phyloP scores from a whole-genome alignment of 2,113 vertebrate genomes.

The Bombycilla garrulus region DNA sequence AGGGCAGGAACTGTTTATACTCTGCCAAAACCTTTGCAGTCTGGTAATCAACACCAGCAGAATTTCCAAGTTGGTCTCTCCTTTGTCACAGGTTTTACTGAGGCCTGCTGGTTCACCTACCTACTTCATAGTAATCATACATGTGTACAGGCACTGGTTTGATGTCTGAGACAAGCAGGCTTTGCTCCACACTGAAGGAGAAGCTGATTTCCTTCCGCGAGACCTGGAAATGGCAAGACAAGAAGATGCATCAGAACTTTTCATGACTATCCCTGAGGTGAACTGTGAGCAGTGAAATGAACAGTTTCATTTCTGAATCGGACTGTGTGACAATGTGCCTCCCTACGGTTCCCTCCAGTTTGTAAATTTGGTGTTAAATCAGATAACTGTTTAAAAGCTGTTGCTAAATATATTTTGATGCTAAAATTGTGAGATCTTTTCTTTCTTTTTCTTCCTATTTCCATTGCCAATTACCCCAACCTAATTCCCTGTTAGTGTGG shows the following conservation, averaged over 20 bases:
- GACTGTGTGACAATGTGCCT: neutral
- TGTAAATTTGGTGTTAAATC: neutral
- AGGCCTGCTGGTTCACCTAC: conserved; percentile 46
- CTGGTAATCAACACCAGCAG: neutral
- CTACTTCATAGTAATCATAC: conserved; percentile 84
- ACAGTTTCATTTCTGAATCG: neutral
- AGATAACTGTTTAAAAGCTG: neutral
- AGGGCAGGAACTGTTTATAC: neutral
- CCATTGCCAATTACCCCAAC: neutral
- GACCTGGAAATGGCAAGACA: conserved; percentile 22
- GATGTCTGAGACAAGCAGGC: conserved; percentile 71
- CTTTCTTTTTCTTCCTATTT: neutral
- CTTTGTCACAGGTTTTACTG: neutral
- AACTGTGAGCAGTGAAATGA: too few relatives aligned
- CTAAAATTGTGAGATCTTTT: neutral
- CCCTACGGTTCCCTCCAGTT: neutral
- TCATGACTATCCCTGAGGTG: neutral
- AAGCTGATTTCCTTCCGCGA: conserved; percentile 38
- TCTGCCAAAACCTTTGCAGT: neutral
- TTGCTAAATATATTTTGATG: neutral
- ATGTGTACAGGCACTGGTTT: conserved; percentile 77
- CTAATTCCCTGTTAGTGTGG: neutral
- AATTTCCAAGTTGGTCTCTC: neutral
- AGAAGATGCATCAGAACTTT: neutral
- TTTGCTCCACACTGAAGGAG: conserved; percentile 66